Evolutionary conservation across 2,888 invertebrate genomes (phyloP).

Genomic region (Cantharis rustica): DNA sequence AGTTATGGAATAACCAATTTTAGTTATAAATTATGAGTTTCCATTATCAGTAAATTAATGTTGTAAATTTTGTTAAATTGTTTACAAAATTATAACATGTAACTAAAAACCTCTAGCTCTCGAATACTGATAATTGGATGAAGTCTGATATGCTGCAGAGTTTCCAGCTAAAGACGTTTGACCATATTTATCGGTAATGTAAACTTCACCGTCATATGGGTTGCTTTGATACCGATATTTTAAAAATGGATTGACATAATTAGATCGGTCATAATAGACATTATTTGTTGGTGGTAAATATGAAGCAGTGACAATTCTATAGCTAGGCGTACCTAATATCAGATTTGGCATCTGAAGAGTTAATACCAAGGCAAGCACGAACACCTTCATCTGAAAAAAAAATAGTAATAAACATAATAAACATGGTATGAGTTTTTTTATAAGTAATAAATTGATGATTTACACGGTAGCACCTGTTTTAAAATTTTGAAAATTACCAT

Average conservation of each 20-base stretch:
- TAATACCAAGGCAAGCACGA: constrained; percentile 5
- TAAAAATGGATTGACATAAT: constrained; percentile 23
- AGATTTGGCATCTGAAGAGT: constrained; percentile 14
- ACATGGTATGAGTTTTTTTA: neutral
- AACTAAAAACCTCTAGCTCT: constrained; percentile 17
- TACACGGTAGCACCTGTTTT: neutral
- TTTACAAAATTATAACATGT: neutral
- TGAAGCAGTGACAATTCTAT: constrained; percentile 10
- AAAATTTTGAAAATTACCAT: neutral
- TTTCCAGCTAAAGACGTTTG: constrained; percentile 40
- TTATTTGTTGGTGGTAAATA: neutral
- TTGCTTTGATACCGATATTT: constrained; percentile 15
- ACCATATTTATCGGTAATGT: constrained; percentile 52
- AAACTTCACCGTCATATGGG: constrained; percentile 43
- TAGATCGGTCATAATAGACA: constrained; percentile 14
- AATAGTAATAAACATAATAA: neutral
- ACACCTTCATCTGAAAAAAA: constrained; percentile 19
- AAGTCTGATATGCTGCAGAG: neutral
- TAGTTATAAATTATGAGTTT: neutral
- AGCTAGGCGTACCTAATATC: constrained; percentile 17
- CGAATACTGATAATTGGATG: constrained; percentile 3
- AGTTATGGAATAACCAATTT: neutral
- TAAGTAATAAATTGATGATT: neutral
- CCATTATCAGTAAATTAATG: neutral
- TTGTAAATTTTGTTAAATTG: neutral